A percentile compares a stretch with the other conserved stretches of the same genome.
Conservation (phyloP, 2,888 invertebrate species). For the Ormyrus thymus region DNA sequence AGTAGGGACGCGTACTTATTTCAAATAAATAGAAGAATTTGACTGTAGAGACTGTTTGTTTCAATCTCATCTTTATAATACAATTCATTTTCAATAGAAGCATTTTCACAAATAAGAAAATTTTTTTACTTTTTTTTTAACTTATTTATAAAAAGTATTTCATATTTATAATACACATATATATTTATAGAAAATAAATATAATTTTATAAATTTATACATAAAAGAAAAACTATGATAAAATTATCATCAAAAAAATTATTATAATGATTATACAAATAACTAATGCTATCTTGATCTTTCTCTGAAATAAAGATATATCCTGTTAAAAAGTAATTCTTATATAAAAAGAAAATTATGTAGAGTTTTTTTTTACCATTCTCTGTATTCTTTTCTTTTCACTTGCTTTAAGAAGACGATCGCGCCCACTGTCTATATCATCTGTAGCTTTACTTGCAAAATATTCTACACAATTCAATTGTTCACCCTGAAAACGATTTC, state of each 20-base stretch:
- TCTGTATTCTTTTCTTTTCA: constrained; percentile 75
- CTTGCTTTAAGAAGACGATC: constrained; percentile 77
- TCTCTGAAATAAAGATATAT: constrained; percentile 71
- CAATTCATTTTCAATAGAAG: neutral
- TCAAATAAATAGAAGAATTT: neutral
- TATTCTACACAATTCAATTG: constrained; percentile 81
- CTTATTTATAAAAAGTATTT: constrained; percentile 39
- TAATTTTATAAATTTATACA: constrained; percentile 46
- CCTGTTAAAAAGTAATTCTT: neutral
- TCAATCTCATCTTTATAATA: too few relatives aligned
- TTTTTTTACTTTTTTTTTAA: constrained; percentile 35
- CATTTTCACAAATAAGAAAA: constrained; percentile 7
- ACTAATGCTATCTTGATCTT: constrained; percentile 72
- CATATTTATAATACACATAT: neutral
- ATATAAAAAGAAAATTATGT: neutral
- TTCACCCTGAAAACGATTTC: constrained; percentile 77
- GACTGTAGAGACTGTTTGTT: too few relatives aligned
- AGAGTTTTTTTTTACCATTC: constrained; percentile 75
- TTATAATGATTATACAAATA: constrained; percentile 65
- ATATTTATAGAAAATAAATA: constrained; percentile 34
- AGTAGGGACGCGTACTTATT: neutral
- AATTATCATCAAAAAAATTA: constrained; percentile 67
- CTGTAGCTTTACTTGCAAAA: constrained; percentile 80
- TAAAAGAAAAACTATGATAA: constrained; percentile 49
- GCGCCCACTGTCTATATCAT: constrained; percentile 79